These are phyloP conservation scores for Hecatera dysodea DNA, from an alignment of 2,888 invertebrate genomes.

Conservation along the genomic window DNA sequence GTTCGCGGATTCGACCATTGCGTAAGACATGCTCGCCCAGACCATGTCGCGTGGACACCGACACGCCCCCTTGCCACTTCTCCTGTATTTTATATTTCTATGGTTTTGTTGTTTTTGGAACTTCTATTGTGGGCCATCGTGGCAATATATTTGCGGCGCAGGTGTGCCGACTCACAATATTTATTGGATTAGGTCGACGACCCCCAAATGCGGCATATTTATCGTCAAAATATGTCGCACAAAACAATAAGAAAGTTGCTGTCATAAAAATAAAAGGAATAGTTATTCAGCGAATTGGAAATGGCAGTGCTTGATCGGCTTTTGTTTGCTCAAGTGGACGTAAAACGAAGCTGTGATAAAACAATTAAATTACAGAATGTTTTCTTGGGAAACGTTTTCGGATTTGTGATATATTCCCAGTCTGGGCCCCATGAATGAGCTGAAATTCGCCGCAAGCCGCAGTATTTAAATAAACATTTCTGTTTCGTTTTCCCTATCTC, in stretches of 20 bases:
- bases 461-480: slow-evolving; percentile 2
- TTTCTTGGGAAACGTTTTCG: no score
- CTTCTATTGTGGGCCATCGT: slow-evolving; percentile 9
- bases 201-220: slow-evolving; percentile 7
- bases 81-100: no score
- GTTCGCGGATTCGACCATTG: no score
- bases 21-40: no score
- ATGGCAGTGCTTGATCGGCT: slow-evolving; percentile 19
- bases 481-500: neutral
- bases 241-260: slow-evolving; percentile 21
- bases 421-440: neutral
- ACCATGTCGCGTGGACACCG: no score
- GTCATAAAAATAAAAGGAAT: slow-evolving; percentile 7
- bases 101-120: slow-evolving; percentile 7
- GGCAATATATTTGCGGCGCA: slow-evolving; percentile 26
- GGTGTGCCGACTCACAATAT: slow-evolving; percentile 35
- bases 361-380: neutral
- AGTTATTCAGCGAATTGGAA: slow-evolving; percentile 13
- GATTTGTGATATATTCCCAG: neutral
- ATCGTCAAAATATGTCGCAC: no score
- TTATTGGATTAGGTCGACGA: slow-evolving; percentile 38
- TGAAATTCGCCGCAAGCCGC: no score
- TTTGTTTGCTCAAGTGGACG: slow-evolving; percentile 17
- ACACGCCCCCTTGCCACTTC: no score
- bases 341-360: neutral